These are phyloP conservation scores for Philhelius pedissequus DNA, from an alignment of 2,888 invertebrate species.

Conservation along the genomic window DNA sequence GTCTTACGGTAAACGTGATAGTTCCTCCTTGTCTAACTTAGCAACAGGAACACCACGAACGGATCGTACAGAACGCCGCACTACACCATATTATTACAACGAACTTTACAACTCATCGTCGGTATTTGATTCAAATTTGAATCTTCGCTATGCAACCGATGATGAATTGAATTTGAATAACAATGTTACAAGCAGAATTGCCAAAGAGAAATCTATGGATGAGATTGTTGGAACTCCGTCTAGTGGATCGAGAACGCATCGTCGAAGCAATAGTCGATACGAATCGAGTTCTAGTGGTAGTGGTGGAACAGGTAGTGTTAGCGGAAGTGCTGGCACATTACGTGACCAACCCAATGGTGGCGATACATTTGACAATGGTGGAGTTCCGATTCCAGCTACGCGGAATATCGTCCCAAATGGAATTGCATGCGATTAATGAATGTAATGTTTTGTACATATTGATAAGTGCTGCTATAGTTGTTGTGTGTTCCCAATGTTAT, in stretches of 20 bases:
- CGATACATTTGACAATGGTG: constrained; percentile 39
- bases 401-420: constrained; percentile 63
- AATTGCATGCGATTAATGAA: constrained; percentile 56
- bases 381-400: constrained; percentile 57
- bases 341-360: constrained; percentile 37
- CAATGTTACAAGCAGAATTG: constrained; percentile 8
- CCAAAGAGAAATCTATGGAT: constrained; percentile 56
- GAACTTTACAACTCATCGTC: constrained; percentile 75
- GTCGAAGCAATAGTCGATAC: constrained; percentile 43
- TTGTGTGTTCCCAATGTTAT: constrained; percentile 17
- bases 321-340: constrained; percentile 56
- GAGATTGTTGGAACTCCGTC: constrained; percentile 45
- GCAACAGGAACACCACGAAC: constrained; percentile 70
- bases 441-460: not conserved
- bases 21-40: constrained; percentile 72
- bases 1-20: constrained; percentile 70
- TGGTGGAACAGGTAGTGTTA: constrained; percentile 62
- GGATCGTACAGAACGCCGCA: constrained; percentile 74
- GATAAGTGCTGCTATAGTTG: constrained; percentile 21
- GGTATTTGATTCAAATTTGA: constrained; percentile 77
- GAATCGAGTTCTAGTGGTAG: constrained; percentile 63
- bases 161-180: constrained; percentile 68
- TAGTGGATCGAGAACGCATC: constrained; percentile 46
- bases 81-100: constrained; percentile 78
- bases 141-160: constrained; percentile 74